Evolutionary conservation across 1,140 invertebrate species (phyloP).

Genomic region (Ruditapes philippinarum): DNA sequence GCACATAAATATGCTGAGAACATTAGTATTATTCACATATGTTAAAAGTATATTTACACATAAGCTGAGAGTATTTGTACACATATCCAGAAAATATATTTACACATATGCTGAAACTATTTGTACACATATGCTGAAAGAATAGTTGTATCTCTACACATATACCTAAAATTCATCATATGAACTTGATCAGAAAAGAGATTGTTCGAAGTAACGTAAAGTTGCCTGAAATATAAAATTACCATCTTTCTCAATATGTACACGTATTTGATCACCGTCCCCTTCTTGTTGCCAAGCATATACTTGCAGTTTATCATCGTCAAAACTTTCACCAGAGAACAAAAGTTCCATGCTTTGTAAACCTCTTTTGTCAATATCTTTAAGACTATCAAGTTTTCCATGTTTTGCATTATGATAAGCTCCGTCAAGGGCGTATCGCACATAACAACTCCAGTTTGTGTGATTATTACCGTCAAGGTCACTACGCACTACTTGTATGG

Average conservation of each 20-base stretch:
- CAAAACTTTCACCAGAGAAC: neutral
- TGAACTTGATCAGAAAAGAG: neutral
- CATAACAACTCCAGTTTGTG: neutral
- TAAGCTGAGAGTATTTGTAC: too few relatives aligned
- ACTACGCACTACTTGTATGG: conserved; percentile 68
- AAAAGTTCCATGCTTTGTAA: neutral
- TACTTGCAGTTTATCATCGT: conserved; percentile 40
- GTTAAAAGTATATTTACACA: too few relatives aligned
- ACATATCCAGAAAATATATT: too few relatives aligned
- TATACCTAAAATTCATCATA: too few relatives aligned
- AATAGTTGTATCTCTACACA: too few relatives aligned
- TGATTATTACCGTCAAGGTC: conserved; percentile 27
- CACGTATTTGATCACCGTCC: neutral
- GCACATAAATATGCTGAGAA: too few relatives aligned
- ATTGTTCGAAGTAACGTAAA: conserved; percentile 33
- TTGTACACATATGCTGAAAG: too few relatives aligned
- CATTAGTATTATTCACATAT: too few relatives aligned
- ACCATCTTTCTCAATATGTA: conserved; percentile 59
- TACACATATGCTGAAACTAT: too few relatives aligned
- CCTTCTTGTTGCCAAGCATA: conserved; percentile 27
- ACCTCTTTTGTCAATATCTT: neutral
- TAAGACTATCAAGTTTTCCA: neutral
- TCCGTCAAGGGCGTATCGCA: conserved; percentile 20
- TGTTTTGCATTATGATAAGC: conserved; percentile 42
- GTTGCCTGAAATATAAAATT: conserved; percentile 71